phyloP scores from a whole-genome alignment of 2,888 invertebrate genomes.

The Tetramorium bicarinatum region DNA sequence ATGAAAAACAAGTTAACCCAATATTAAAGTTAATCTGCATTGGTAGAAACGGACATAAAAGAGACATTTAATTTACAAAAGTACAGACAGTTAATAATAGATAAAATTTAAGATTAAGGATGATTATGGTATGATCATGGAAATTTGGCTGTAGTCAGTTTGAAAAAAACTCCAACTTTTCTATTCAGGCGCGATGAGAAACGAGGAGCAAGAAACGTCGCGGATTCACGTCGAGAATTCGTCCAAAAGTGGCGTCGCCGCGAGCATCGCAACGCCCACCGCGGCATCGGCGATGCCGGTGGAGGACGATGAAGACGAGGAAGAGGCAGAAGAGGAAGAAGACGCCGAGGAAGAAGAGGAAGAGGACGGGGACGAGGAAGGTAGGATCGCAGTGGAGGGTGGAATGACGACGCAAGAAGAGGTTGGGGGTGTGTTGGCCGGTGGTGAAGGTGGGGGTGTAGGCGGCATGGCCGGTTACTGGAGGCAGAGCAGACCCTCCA shows the following conservation, averaged over 20 bases:
- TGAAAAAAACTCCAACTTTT: neutral
- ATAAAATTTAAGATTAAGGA: neutral
- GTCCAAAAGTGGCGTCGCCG: slow-evolving; percentile 80
- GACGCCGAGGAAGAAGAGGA: slow-evolving; percentile 72
- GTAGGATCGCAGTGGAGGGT: slow-evolving; percentile 70
- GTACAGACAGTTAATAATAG: neutral
- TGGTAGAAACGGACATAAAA: neutral
- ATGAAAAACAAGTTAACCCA: too few relatives aligned
- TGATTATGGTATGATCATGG: neutral
- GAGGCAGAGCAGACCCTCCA: slow-evolving; percentile 87
- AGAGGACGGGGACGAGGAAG: slow-evolving; percentile 73
- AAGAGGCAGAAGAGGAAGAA: slow-evolving; percentile 73
- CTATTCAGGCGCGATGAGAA: slow-evolving; percentile 63
- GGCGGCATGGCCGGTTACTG: slow-evolving; percentile 87
- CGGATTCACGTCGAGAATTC: slow-evolving; percentile 82
- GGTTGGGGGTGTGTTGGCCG: slow-evolving; percentile 80
- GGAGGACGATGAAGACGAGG: slow-evolving; percentile 70
- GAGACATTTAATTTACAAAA: neutral
- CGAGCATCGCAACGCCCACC: slow-evolving; percentile 72
- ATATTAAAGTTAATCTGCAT: too few relatives aligned
- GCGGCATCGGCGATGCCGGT: slow-evolving; percentile 73
- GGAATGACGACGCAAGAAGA: slow-evolving; percentile 70
- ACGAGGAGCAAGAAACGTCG: slow-evolving; percentile 86
- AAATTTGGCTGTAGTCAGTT: neutral
- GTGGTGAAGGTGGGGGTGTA: slow-evolving; percentile 78